A percentile compares a stretch with the other conserved stretches of the same genome.
phyloP scores from a whole-genome alignment of 2,113 vertebrate species.

The Brachypteracias leptosomus region DNA sequence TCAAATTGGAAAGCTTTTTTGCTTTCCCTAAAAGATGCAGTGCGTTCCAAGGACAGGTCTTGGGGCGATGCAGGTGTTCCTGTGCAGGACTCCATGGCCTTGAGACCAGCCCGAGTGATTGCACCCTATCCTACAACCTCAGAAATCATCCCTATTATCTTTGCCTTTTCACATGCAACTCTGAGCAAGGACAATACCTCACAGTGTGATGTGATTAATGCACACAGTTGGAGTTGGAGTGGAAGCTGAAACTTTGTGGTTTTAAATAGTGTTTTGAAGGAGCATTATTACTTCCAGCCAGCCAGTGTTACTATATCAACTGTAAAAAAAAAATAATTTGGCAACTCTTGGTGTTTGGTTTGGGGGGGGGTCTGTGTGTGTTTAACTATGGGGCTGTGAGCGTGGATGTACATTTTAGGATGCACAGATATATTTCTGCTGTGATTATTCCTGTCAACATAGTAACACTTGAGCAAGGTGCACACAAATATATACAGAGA shows the following conservation, averaged over 20 bases:
- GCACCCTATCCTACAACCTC: fast-evolving
- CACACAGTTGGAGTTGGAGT: background rate
- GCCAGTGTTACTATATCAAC: background rate
- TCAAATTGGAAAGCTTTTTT: too few relatives aligned
- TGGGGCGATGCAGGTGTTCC: fast-evolving
- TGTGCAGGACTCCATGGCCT: fast-evolving
- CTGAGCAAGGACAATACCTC: background rate
- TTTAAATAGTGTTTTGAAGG: background rate
- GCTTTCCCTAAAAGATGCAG: background rate
- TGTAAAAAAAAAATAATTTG: background rate
- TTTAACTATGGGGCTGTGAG: background rate
- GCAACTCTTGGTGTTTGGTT: fast-evolving
- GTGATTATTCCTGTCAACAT: background rate
- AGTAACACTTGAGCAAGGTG: background rate
- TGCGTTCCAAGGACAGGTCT: background rate
- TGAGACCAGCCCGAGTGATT: fast-evolving
- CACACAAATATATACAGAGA: fast-evolving
- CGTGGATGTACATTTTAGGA: fast-evolving
- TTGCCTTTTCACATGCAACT: fast-evolving
- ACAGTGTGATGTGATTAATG: background rate
- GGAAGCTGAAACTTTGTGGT: background rate
- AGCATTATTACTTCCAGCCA: background rate
- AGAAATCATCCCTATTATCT: fast-evolving
- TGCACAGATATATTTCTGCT: background rate
- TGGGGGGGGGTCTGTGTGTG: too few relatives aligned